phyloP scores from a whole-genome alignment of 2,797 vertebrate genomes.

The Astyanax mexicanus region DNA sequence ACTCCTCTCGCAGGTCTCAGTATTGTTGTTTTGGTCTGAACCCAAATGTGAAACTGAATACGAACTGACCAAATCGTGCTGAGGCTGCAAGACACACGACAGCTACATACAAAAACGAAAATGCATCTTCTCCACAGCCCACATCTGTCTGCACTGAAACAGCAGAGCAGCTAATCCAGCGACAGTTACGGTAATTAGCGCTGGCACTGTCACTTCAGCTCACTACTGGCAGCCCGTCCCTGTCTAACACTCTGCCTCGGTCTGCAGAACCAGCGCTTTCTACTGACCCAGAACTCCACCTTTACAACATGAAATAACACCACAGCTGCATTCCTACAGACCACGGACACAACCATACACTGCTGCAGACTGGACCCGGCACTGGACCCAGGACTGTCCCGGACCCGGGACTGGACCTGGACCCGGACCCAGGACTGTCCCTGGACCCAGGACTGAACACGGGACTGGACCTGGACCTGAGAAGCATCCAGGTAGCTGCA shows the following conservation, averaged over 20 bases:
- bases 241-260: not conserved
- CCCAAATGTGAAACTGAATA: too few species aligned
- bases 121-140: not conserved
- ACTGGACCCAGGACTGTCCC: too few species aligned
- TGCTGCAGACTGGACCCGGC: not conserved
- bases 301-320: not conserved
- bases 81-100: too few species aligned
- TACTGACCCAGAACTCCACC: slow-evolving; percentile 8
- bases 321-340: slow-evolving; percentile 8
- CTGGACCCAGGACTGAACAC: too few species aligned
- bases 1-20: too few species aligned
- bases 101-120: not conserved
- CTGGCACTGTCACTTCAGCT: not conserved
- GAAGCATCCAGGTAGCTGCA: too few species aligned
- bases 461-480: too few species aligned
- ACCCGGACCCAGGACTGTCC: too few species aligned
- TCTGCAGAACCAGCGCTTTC: slow-evolving; percentile 12
- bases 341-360: slow-evolving; percentile 19
- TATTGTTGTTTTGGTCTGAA: too few species aligned
- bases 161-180: not conserved
- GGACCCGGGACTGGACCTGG: too few species aligned
- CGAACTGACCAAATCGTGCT: too few species aligned
- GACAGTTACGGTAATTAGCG: not conserved
- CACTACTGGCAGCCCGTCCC: not conserved
- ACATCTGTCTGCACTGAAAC: slow-evolving; percentile 17